Evolutionary conservation across 1,140 invertebrate genomes (phyloP), one percentile per base, ranked within the genome.

Genomic region (Leptonema lineaticorne): DNA sequence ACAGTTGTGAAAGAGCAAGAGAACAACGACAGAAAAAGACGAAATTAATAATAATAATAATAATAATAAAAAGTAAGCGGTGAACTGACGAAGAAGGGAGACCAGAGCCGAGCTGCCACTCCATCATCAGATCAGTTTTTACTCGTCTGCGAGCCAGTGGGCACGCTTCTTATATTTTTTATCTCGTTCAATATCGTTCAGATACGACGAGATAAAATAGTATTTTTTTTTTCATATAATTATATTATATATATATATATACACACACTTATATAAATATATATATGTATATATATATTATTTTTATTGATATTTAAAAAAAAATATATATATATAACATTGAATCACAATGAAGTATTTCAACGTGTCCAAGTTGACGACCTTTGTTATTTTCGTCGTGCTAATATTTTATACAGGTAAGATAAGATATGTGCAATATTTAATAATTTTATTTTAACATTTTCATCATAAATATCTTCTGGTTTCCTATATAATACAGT

Each of bases 391-490:
- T 1, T 7, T 37, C 4, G n/a, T 28, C 5, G 8, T 59, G 18
- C 3, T 59, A 16, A 8, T 37, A 11, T 33, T 59, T 16, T 59
- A 16, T 11, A 33, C 57, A 59, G 57, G 57, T 59, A 29, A 59
- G 57, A 59, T 30, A 59, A 33, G 9, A 9, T 20, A n/a, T n/a
- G n/a, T n/a, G n/a, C n/a, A n/a, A 6, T 53, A 20, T 53, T 53
- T 53, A 22, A 16, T 11, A n/a, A n/a, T 41, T 41, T 41, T 41
- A 14, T 41, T 41, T 33, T 6, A 33, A 33, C 30, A 11, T 33
- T 33, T 41, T 41, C 16, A 41, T 41, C 37, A 41, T 41, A 41
- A n/a, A n/a, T n/a, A n/a, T n/a, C n/a, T n/a, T n/a, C n/a, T n/a
- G n/a, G n/a, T n/a, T n/a, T n/a, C n/a, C n/a, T n/a, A n/a, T n/a